These are phyloP conservation scores for Desmophyllum pertusum DNA, from an alignment of 92 coral and sea anemone species.

Conservation along the genomic window DNA sequence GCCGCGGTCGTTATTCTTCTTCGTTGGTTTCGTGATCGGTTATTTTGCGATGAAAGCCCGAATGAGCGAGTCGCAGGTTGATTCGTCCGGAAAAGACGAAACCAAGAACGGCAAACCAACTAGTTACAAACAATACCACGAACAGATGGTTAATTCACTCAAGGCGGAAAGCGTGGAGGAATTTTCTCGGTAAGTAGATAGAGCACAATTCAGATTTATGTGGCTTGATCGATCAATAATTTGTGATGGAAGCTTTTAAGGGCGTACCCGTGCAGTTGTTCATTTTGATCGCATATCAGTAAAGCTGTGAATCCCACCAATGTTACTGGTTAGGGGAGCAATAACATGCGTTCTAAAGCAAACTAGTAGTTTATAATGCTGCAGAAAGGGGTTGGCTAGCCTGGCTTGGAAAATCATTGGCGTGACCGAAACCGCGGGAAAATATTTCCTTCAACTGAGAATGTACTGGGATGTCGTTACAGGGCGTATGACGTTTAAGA, in stretches of 20 bases:
- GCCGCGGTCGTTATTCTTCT: conserved; percentile 52
- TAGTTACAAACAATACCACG: conserved; percentile 38
- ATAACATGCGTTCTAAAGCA: no score
- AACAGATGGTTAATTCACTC: conserved; percentile 45
- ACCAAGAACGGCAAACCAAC: background rate
- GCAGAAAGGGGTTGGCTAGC: background rate
- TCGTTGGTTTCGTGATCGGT: conserved; percentile 69
- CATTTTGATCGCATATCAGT: background rate
- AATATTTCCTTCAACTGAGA: no score
- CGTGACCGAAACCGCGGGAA: no score
- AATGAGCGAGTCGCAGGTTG: background rate
- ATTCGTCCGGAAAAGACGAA: background rate
- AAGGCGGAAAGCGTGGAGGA: conserved; percentile 59
- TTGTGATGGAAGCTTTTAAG: no score
- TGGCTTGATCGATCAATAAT: no score
- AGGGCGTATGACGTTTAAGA: no score
- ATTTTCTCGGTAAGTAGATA: conserved; percentile 34
- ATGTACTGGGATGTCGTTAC: no score
- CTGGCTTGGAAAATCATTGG: background rate
- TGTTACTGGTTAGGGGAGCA: no score
- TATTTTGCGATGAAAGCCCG: conserved; percentile 57
- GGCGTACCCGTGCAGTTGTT: background rate
- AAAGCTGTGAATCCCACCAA: no score
- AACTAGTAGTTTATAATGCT: background rate
- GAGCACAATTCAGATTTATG: background rate